A percentile compares a stretch with the other conserved stretches of the same genome.
phyloP scores from a whole-genome alignment of 2,888 invertebrate genomes.

The Hylaea fasciaria region DNA sequence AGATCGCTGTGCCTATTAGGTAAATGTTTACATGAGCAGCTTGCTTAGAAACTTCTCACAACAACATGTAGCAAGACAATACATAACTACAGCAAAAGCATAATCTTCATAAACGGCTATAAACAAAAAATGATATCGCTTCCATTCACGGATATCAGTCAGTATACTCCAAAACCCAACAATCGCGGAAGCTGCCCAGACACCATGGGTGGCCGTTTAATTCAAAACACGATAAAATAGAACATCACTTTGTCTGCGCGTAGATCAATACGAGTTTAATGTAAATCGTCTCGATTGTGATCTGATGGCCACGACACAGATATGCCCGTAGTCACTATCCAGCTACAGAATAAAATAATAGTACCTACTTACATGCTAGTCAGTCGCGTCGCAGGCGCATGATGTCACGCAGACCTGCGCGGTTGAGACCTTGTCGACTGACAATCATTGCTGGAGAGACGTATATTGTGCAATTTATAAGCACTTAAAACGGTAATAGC shows the following conservation, averaged over 20 bases:
- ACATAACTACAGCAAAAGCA: too few relatives aligned
- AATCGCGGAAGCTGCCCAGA: conserved; percentile 37
- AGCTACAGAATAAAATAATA: too few relatives aligned
- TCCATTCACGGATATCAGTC: conserved; percentile 15
- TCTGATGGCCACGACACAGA: conserved; percentile 49
- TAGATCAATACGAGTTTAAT: conserved; percentile 80
- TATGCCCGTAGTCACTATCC: conserved; percentile 15
- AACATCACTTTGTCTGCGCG: conserved; percentile 58
- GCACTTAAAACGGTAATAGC: too few relatives aligned
- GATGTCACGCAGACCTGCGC: conserved; percentile 65
- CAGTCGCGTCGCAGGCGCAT: conserved; percentile 54
- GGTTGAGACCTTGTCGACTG: conserved; percentile 53
- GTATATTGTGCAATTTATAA: too few relatives aligned
- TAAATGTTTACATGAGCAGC: too few relatives aligned
- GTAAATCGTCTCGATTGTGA: conserved; percentile 79
- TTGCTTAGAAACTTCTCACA: too few relatives aligned
- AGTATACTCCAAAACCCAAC: conserved; percentile 13
- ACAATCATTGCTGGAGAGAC: conserved; percentile 43
- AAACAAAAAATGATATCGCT: conserved; percentile 7
- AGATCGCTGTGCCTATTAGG: too few relatives aligned
- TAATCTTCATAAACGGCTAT: too few relatives aligned
- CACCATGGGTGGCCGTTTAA: conserved; percentile 70
- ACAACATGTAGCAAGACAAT: too few relatives aligned
- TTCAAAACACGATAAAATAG: conserved; percentile 65
- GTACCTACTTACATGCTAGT: background rate